phyloP scores from a whole-genome alignment of 2,888 invertebrate species.

The Lasioglossum figueresi region DNA sequence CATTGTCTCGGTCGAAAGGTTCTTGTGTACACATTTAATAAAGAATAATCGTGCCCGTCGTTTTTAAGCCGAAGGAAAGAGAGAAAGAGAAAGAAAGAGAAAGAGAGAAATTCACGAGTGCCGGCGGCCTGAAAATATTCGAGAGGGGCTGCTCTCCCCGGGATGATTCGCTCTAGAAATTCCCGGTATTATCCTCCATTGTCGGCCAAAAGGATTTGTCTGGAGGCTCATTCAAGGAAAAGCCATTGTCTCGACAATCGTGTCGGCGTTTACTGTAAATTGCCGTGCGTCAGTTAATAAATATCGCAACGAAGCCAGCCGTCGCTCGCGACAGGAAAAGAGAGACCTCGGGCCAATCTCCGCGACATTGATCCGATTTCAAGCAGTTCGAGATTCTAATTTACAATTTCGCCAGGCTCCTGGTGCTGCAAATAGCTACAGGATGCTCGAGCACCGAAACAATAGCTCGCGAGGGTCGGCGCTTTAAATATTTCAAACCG shows the following conservation, averaged over 20 bases:
- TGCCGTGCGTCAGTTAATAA: constrained; percentile 20
- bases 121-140: constrained; percentile 16
- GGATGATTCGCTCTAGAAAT: constrained; percentile 10
- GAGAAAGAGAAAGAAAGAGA: not conserved
- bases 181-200: constrained; percentile 7
- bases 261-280: constrained; percentile 21
- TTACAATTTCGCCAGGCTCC: not conserved
- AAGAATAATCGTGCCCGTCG: constrained; percentile 18
- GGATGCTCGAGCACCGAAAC: not conserved
- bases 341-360: not conserved
- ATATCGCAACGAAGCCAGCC: not conserved
- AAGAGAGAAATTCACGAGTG: not conserved
- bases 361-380: constrained; percentile 8
- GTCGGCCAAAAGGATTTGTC: constrained; percentile 21
- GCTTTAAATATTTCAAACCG: not conserved
- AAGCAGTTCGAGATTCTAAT: constrained; percentile 7
- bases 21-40: constrained; percentile 27
- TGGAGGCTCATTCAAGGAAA: constrained; percentile 6
- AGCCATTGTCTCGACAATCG: constrained; percentile 18
- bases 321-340: not conserved
- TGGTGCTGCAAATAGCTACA: not conserved
- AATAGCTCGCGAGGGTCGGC: not conserved
- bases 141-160: not conserved
- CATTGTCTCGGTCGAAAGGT: constrained; percentile 20
- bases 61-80: not conserved